These are phyloP conservation scores for Eospalax fontanierii DNA, from an alignment of 2,797 vertebrate species.

Conservation along the genomic window DNA sequence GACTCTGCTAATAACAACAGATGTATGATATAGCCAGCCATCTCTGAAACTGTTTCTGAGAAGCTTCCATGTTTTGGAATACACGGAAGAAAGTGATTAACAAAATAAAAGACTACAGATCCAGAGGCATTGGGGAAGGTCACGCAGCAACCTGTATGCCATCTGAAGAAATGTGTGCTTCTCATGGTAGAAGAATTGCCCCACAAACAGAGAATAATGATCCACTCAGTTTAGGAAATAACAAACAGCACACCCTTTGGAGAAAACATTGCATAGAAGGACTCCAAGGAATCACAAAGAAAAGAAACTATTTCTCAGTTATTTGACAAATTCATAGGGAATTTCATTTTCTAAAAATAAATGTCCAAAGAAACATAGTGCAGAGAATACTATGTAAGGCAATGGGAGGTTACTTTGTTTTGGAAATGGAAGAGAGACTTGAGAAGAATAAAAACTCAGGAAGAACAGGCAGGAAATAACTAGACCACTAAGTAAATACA, in stretches of 20 bases:
- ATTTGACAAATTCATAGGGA: conserved; percentile 1
- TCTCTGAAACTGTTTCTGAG: not conserved
- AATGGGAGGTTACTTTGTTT: not conserved
- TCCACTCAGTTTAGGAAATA: not conserved
- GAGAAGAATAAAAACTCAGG: not conserved
- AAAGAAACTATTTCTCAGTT: not conserved
- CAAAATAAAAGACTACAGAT: not conserved
- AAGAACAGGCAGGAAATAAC: not conserved
- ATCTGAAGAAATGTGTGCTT: not conserved
- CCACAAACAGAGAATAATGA: not conserved
- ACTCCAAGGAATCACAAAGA: not conserved
- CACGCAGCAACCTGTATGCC: not conserved
- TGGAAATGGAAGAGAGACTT: not conserved
- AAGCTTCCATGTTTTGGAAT: not conserved
- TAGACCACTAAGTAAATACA: conserved; percentile 15
- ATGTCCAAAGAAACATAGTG: not conserved
- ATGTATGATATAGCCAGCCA: not conserved
- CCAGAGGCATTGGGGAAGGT: not conserved
- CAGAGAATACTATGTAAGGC: not conserved
- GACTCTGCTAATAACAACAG: not conserved
- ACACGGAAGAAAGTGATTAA: not conserved
- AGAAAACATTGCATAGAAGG: not conserved
- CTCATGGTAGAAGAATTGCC: not conserved
- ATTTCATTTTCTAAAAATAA: conserved; percentile 32
- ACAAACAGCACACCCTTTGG: not conserved